These are phyloP conservation scores for Propithecus perrieri DNA, from an alignment of 2,797 vertebrate genomes.

Conservation along the genomic window DNA sequence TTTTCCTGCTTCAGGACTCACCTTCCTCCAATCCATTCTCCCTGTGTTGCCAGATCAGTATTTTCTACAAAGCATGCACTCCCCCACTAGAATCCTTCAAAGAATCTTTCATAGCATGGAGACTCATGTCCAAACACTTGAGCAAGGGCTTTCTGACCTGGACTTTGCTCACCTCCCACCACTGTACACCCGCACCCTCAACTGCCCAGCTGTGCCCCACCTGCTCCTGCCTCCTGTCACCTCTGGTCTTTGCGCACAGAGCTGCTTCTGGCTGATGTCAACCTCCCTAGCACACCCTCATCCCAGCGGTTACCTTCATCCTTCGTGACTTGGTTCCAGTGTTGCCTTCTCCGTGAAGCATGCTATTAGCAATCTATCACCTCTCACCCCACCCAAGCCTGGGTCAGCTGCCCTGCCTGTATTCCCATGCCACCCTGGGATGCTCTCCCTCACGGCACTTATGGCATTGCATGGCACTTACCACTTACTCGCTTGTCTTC, in stretches of 20 bases:
- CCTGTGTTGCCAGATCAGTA: not conserved
- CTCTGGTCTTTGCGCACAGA: not conserved
- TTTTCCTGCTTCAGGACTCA: not conserved
- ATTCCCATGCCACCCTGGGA: too few species aligned
- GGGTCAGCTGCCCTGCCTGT: not conserved
- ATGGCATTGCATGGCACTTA: not conserved
- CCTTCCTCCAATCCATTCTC: not conserved
- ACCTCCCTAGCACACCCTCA: not conserved
- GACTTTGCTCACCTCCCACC: not conserved
- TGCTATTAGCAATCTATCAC: not conserved
- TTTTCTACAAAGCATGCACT: not conserved
- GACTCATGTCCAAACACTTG: not conserved
- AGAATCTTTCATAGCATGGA: not conserved
- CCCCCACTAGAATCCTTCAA: not conserved
- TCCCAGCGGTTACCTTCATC: not conserved
- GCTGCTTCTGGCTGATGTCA: not conserved
- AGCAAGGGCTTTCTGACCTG: not conserved
- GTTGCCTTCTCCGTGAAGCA: not conserved
- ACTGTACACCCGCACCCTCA: too few species aligned
- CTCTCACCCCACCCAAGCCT: not conserved
- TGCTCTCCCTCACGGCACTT: not conserved
- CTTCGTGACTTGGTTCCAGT: not conserved
- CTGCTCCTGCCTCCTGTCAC: too few species aligned
- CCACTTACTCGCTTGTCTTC: not conserved
- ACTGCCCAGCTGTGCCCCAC: not conserved